phyloP scores from a whole-genome alignment of 2,113 vertebrate species.

The Podarcis cretensis region DNA sequence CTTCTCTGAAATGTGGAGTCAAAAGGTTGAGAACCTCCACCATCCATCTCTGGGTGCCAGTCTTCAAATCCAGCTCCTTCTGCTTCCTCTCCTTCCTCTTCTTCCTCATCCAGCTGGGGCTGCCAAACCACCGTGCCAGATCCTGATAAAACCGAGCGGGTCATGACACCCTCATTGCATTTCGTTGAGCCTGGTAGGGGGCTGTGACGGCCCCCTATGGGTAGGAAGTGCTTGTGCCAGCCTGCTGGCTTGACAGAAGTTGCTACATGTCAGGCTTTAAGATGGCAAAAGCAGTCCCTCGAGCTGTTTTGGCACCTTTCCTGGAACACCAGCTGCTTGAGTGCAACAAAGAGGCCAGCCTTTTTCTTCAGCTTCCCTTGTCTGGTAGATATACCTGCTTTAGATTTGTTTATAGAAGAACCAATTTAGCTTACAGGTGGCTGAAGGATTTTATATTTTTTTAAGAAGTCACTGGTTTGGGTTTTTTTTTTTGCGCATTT shows the following conservation, averaged over 20 bases:
- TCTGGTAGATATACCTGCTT: constrained; percentile 61
- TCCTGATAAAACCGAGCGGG: no score
- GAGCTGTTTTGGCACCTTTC: constrained; percentile 46
- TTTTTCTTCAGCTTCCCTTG: constrained; percentile 37
- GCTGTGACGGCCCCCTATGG: no score
- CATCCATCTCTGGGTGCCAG: no score
- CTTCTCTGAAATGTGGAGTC: no score
- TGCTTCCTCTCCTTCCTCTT: no score
- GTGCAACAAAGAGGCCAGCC: constrained; percentile 31
- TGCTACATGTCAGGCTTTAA: constrained; percentile 41
- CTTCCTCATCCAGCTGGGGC: no score
- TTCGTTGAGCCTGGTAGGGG: no score
- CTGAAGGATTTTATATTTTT: constrained; percentile 13
- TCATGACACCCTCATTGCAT: background rate
- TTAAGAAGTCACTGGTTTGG: constrained; percentile 8
- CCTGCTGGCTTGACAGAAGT: background rate
- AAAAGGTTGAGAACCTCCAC: no score
- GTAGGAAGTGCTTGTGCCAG: background rate
- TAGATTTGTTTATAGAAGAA: constrained; percentile 54
- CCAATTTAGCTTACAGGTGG: constrained; percentile 59
- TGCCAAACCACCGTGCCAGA: no score
- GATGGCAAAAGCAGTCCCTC: constrained; percentile 45
- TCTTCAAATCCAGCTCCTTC: no score
- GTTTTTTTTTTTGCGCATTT: background rate
- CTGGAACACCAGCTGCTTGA: constrained; percentile 70